Percentiles rank a stretch among this genome's conserved stretches.
Evolutionary conservation across 1,140 invertebrate genomes (phyloP).

Genomic region (Zaprionus gabonicus): DNA sequence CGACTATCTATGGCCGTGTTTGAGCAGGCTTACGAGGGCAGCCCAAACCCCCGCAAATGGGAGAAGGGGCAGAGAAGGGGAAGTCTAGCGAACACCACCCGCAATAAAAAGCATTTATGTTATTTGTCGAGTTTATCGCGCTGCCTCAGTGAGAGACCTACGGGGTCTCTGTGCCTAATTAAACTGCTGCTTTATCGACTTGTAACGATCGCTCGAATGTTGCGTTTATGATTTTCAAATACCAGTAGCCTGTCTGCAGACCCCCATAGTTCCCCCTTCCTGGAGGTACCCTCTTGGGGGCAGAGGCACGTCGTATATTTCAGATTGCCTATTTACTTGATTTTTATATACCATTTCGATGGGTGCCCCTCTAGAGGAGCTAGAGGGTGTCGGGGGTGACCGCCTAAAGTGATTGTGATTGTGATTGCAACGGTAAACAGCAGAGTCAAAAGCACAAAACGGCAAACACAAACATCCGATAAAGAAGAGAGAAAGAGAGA

Average conservation of each 20-base stretch:
- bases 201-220: slow-evolving; percentile 70
- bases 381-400: slow-evolving; percentile 23
- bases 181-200: slow-evolving; percentile 72
- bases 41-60: not conserved
- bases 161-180: slow-evolving; percentile 56
- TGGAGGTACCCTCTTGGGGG: not conserved
- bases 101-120: slow-evolving; percentile 82
- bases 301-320: slow-evolving; percentile 48
- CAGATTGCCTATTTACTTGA: slow-evolving; percentile 63
- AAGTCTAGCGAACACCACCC: slow-evolving; percentile 55
- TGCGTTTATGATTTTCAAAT: slow-evolving; percentile 70
- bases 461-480: slow-evolving; percentile 78
- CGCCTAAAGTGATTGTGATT: slow-evolving; percentile 75
- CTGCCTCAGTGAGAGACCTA: not conserved
- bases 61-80: not conserved
- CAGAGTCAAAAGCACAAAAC: slow-evolving; percentile 65
- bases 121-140: slow-evolving; percentile 81
- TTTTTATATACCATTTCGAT: slow-evolving; percentile 67
- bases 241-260: slow-evolving; percentile 55
- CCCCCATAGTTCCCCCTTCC: not conserved
- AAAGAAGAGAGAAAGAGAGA: not conserved
- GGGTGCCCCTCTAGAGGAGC: not conserved
- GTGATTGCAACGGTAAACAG: slow-evolving; percentile 68
- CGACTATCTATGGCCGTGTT: slow-evolving; percentile 50
- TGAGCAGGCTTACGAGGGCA: slow-evolving; percentile 31